phyloP scores from a whole-genome alignment of 2,113 vertebrate species.

The Puntigrus tetrazona region DNA sequence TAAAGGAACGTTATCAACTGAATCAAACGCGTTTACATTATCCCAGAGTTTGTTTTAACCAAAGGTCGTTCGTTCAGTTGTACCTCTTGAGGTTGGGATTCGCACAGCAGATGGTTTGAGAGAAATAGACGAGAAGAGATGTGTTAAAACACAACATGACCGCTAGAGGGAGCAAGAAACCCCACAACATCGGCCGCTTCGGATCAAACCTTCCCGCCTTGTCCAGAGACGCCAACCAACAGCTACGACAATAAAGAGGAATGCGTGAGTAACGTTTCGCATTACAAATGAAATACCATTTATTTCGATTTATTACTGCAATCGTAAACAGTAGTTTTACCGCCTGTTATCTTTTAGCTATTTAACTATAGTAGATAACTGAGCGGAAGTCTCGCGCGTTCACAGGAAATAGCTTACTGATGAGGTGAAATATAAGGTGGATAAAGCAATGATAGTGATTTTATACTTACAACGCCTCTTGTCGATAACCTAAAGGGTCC shows the following conservation, averaged over 20 bases:
- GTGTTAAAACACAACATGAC: constrained; percentile 68
- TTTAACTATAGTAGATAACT: neutral
- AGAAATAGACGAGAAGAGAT: constrained; percentile 61
- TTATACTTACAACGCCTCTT: constrained; percentile 68
- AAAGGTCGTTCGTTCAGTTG: no score
- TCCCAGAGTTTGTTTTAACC: neutral
- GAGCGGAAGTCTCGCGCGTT: neutral
- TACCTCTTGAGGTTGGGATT: constrained; percentile 44
- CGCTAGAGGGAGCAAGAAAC: constrained; percentile 66
- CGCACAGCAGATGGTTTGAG: constrained; percentile 61
- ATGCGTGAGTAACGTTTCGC: neutral
- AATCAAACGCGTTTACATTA: neutral
- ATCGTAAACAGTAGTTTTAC: neutral
- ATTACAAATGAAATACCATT: neutral
- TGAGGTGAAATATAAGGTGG: neutral
- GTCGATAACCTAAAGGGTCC: constrained; percentile 64
- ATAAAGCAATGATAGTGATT: neutral
- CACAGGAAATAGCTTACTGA: neutral
- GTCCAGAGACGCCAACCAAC: constrained; percentile 67
- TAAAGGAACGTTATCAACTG: neutral
- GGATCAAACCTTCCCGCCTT: constrained; percentile 44
- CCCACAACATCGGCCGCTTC: constrained; percentile 66
- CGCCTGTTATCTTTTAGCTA: neutral
- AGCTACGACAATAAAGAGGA: constrained; percentile 56
- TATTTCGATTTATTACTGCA: neutral